These are phyloP conservation scores for Crocidura indochinensis DNA, from an alignment of 2,797 vertebrate genomes.

Conservation along the genomic window DNA sequence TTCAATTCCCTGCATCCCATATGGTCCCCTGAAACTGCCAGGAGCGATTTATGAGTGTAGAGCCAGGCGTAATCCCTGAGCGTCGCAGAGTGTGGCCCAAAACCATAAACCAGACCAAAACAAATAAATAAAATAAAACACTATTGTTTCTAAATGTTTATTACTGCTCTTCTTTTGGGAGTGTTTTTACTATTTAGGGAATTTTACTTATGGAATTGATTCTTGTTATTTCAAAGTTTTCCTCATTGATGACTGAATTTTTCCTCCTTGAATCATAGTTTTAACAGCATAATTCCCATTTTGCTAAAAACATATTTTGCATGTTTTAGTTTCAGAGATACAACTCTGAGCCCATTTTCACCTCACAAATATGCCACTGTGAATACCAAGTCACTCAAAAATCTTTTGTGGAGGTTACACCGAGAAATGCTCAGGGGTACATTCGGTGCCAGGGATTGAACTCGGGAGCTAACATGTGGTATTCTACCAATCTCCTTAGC, in stretches of 20 bases:
- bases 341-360: background rate
- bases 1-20: too few species aligned
- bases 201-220: slow-evolving; percentile 39
- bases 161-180: background rate
- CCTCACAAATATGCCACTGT: background rate
- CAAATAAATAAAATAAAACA: too few species aligned
- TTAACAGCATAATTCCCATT: slow-evolving; percentile 7
- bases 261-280: background rate
- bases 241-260: background rate
- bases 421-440: too few species aligned
- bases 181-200: background rate
- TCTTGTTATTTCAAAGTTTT: slow-evolving; percentile 48
- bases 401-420: too few species aligned
- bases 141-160: slow-evolving; percentile 42
- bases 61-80: too few species aligned
- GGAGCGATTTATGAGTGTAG: too few species aligned
- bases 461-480: too few species aligned
- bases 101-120: too few species aligned
- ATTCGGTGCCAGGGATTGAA: too few species aligned
- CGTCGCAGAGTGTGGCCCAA: too few species aligned
- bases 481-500: too few species aligned
- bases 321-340: slow-evolving; percentile 35
- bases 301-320: slow-evolving; percentile 11
- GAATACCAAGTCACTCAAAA: background rate
- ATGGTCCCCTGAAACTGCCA: too few species aligned